Base-by-base conservation (phyloP, 2,888 invertebrate species). In the Hybos culiciformis region DNA sequence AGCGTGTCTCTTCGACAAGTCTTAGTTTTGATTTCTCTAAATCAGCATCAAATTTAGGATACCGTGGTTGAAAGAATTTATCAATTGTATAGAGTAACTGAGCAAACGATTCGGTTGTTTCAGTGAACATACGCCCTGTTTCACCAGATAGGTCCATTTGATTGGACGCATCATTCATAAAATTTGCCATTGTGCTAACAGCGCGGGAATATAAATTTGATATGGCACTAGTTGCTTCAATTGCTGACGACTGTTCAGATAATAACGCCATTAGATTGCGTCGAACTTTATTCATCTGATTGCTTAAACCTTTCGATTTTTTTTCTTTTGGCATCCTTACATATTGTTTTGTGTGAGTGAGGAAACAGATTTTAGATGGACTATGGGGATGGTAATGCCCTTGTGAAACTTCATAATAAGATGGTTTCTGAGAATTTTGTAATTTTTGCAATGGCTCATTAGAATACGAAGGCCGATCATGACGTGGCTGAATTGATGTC, bases 1-100 rank as follows among this genome's bases (percentile, higher is more conserved):
- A 9, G 5, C 31, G 26, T 23, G 45, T 45, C 3, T 38, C 38
- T 39, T 45, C 39, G 24, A 45, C 32, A 12, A 45, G 32, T 24
- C 6, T 36, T 9, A 45, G 21, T 34, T 42, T 45, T 5, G 36
- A 29, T 21, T 15, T 14, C 7, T 39, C 21, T 14, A 45, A 34
- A 11, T 45, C 45, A 11, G 21, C 32, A 31, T 42, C 39, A 15
- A 37, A 45, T 26, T 34, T 39, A n/a, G 38, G 21, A 19, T 38
- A 6, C 5, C 14, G 26, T 14, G 42, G 26, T 12, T n/a, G 14
- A 18, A 45, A 15, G 14, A 45, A 36, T 24, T 42, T 26, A 21
- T 45, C 41, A 14, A 39, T 37, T 4, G 39, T 42, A 6, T 37
- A 15, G 7, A 45, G 31, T 5, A 45, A 31, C 19, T 36, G 31